phyloP scores from a whole-genome alignment of 2,888 invertebrate genomes.

The Spisula subtruncata region DNA sequence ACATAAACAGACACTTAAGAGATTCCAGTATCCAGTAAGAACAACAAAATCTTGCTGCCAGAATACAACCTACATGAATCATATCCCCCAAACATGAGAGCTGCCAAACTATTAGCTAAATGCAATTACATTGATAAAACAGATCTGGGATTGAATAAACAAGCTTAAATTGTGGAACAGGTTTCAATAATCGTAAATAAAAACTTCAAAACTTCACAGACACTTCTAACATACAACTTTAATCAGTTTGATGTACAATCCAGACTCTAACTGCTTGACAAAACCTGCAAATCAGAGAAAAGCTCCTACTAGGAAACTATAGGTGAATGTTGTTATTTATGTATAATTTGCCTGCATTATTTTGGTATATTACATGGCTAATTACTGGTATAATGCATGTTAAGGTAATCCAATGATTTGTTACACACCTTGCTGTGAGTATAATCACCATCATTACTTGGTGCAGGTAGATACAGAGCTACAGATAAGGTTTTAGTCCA shows the following conservation, averaged over 20 bases:
- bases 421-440: background rate
- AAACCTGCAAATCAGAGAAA: background rate
- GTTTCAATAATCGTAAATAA: background rate
- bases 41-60: slow-evolving; percentile 14
- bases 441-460: no score
- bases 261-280: background rate
- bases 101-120: slow-evolving; percentile 21
- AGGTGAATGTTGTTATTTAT: background rate
- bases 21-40: background rate
- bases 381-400: background rate
- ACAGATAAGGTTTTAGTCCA: no score
- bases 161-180: slow-evolving; percentile 12
- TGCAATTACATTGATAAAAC: slow-evolving; percentile 18
- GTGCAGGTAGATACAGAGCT: no score
- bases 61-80: slow-evolving; percentile 11
- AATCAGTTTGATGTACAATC: background rate
- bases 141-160: slow-evolving; percentile 3
- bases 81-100: background rate
- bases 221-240: background rate
- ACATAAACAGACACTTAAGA: background rate
- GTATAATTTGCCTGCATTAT: background rate
- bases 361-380: background rate
- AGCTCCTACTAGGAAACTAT: background rate
- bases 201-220: slow-evolving; percentile 20
- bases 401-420: background rate